A percentile compares a stretch with the other conserved stretches of the same genome.
These are phyloP conservation scores for Idris sp. DNA, from an alignment of 1,140 invertebrate genomes.

Conservation along the genomic window DNA sequence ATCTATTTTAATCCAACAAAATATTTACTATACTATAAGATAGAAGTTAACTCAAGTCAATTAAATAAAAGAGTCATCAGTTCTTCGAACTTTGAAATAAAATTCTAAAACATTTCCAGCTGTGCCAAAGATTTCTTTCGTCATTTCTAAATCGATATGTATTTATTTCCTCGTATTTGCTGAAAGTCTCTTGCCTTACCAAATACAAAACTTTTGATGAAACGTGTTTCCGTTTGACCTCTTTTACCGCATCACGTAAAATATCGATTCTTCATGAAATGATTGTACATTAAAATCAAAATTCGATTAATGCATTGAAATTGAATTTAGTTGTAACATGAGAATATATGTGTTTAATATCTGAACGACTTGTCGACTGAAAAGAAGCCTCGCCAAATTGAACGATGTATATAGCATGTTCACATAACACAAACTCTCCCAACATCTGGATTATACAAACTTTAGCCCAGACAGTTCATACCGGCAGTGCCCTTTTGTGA, in stretches of 20 bases:
- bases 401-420: constrained; percentile 33
- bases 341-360: constrained; percentile 9
- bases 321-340: not conserved
- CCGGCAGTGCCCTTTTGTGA: constrained; percentile 41
- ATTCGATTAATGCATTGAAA: not conserved
- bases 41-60: no score
- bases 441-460: constrained; percentile 59
- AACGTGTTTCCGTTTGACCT: constrained; percentile 29
- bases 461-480: constrained; percentile 42
- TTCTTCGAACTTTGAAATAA: constrained; percentile 7
- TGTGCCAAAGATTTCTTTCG: constrained; percentile 2
- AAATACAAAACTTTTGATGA: constrained; percentile 12
- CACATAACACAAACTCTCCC: constrained; percentile 28
- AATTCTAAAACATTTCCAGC: constrained; percentile 2
- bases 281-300: constrained; percentile 11
- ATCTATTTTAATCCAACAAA: no score
- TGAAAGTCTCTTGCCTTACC: constrained; percentile 3
- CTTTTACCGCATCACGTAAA: constrained; percentile 32
- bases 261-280: constrained; percentile 20
- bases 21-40: no score
- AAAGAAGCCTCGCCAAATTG: constrained; percentile 24
- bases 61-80: constrained; percentile 5
- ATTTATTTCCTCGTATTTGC: constrained; percentile 11
- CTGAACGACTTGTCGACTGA: constrained; percentile 12
- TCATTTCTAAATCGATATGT: constrained; percentile 8